phyloP scores from a whole-genome alignment of 2,888 invertebrate species.

The Bugula neritina region DNA sequence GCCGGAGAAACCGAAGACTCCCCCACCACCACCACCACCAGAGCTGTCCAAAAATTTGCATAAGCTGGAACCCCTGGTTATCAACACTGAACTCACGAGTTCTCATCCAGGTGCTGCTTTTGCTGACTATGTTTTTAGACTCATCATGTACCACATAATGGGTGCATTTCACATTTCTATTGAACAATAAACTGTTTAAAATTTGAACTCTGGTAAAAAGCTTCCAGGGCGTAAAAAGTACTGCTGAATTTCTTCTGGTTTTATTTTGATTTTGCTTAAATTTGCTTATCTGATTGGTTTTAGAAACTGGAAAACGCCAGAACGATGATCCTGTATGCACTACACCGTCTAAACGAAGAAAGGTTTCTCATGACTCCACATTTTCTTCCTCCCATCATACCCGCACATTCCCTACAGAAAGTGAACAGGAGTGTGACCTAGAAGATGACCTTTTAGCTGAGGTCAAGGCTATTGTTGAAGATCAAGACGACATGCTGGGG shows the following conservation, averaged over 20 bases:
- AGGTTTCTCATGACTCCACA: neutral
- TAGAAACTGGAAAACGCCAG: neutral
- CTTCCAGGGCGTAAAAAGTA: too few relatives aligned
- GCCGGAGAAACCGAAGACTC: neutral
- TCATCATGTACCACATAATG: too few relatives aligned
- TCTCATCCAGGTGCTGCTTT: neutral
- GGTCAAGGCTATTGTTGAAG: slow-evolving; percentile 74
- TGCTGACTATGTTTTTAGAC: too few relatives aligned
- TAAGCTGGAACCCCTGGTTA: slow-evolving; percentile 2
- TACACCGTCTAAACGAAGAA: neutral
- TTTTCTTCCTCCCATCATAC: neutral
- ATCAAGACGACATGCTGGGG: slow-evolving; percentile 76
- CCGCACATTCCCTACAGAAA: neutral
- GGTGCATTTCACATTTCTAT: too few relatives aligned
- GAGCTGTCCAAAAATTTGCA: neutral
- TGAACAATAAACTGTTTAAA: too few relatives aligned
- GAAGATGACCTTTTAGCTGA: slow-evolving; percentile 51
- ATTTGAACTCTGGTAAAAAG: too few relatives aligned
- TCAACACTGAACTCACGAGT: neutral
- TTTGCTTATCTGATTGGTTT: too few relatives aligned
- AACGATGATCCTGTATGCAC: neutral
- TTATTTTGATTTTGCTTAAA: too few relatives aligned
- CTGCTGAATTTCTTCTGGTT: too few relatives aligned
- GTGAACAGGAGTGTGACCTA: neutral
- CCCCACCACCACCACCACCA: neutral